Evolutionary conservation across 2,797 vertebrate genomes (phyloP), one percentile per base, ranked within the genome.

Genomic region (Micropoecilia bifurca): DNA sequence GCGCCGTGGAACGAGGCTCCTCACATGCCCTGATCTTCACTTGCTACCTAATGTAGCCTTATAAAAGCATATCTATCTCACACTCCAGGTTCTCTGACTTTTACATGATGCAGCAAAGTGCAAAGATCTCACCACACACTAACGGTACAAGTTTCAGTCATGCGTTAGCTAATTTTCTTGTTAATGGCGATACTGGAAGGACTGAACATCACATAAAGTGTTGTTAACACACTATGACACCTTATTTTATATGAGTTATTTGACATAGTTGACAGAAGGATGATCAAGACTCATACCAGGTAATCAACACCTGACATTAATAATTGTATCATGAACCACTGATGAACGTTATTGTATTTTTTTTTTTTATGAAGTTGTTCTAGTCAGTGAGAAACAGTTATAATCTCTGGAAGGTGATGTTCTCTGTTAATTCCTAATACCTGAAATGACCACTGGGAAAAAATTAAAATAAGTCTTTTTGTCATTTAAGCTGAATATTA

Each of bases 131-230:
- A 86, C 88, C 88, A 90, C 87, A 93, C 87, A 87, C 84, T 80
- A 84, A 82, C 83, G 74, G 87, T 85, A 85, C 80, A 68, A 77
- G 76, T 91, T 91, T 87, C 83, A 84, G 77, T 85, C 89, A 91
- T 88, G 88, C 87, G 84, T 90, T 85, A 63, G 83, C 84, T 89
- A 63, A 80, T 84, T 83, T 77, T 83, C 77, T 85, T 20, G 79
- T 83, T 50, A 59, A 86, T 82, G 85, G 86, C 88, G 86, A 90
- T 75, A 86, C 85, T 91, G 84, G 89, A 80, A 87, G 83, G 92
- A 92, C 90, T 73, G 89, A 91, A 92, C 79, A 75, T 90, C 84
- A 92, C 90, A 82, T 72, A 92, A 85, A 88, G 91, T 89, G 88
- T 89, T 76, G 81, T 88, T 78, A 87, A 92, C 86, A 89, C 85